Percentiles rank a stretch among this genome's conserved stretches.
Conservation (phyloP, 2,888 invertebrate species). For the Drosophila longiperda region DNA sequence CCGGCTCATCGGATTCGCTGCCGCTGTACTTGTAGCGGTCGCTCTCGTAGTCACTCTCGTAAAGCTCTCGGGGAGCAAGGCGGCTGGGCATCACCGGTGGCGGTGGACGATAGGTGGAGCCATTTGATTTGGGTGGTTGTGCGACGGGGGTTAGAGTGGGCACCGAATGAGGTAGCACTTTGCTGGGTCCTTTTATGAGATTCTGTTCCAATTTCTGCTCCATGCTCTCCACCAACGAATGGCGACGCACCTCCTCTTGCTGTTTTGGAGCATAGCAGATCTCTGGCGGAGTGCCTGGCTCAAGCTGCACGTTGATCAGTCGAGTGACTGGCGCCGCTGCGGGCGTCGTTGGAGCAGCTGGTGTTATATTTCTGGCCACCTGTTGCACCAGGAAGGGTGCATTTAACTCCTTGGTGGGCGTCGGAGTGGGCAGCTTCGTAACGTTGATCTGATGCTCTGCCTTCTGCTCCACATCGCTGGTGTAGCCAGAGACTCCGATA, state of each 20-base stretch:
- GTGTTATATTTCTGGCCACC: conserved; percentile 76
- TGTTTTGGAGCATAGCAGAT: conserved; percentile 88
- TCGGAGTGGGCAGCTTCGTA: conserved; percentile 63
- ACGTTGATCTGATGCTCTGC: conserved; percentile 30
- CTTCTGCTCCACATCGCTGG: conserved; percentile 73
- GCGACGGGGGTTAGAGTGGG: conserved; percentile 86
- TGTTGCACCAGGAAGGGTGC: conserved; percentile 86
- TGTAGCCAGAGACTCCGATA: conserved; percentile 63
- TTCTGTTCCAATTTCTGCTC: conserved; percentile 87
- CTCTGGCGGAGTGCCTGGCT: conserved; percentile 89
- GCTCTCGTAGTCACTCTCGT: conserved; percentile 89
- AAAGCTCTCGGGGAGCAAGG: conserved; percentile 86
- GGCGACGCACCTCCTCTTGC: conserved; percentile 83
- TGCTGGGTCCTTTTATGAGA: conserved; percentile 85
- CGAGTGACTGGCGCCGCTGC: conserved; percentile 73
- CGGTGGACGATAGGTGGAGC: conserved; percentile 83
- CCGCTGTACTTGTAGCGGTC: conserved; percentile 89
- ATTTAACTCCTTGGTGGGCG: conserved; percentile 83
- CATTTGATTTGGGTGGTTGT: conserved; percentile 84
- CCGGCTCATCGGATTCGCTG: conserved; percentile 87
- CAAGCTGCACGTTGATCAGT: conserved; percentile 86
- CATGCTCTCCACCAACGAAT: conserved; percentile 87
- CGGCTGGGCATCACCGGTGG: conserved; percentile 87
- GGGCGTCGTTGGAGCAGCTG: conserved; percentile 1
- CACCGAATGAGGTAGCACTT: conserved; percentile 86